Base-by-base conservation (phyloP, 1,140 invertebrate species). In the Tetragonula clypearis region DNA sequence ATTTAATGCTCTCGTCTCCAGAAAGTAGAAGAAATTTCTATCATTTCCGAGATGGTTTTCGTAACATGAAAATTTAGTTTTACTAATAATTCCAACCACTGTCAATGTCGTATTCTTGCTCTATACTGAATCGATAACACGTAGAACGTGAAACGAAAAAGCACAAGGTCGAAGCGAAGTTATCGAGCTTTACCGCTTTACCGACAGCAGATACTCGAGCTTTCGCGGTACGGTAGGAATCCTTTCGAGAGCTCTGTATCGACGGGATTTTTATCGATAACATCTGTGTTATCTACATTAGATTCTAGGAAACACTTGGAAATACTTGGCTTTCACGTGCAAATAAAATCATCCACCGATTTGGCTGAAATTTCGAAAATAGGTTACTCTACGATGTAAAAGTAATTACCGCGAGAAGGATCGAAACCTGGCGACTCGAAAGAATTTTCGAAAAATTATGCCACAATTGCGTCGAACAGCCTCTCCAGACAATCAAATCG, bases 151-250 rank as follows among this genome's bases (percentile, higher is more conserved):
- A n/a, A 23, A 62, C 14, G 23, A 14, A 62, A 62, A 62, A 62
- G 23, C 60, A 53, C 6, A 4, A 56, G 23, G 68, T 82, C 35
- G 60, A 30, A 17, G 21, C 23, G 77, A 69, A 84, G 17, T 88
- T 72, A 60, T 72, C 79, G 41, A 65, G 49, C 49, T 60, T 0
- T 0, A 23, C 41, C 19, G 56, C 41, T 19, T 89, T 89, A 89
- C 88, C 88, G 88, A 89, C 88, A 65, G 76, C 14, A 0, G 88
- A 73, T 87, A 81, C 1, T 55, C 5, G 77, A 76, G 75, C 71
- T 79, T 75, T 35, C 55, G 60, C 2, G 21, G 49, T 66, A 62
- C 9, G 6, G 8, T 19, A 6, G 58, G 26, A 71, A 73, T n/a
- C 19, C 71, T 3, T 69, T 26, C 15, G 35, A 60, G 58, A 73